Conservation (phyloP, 2,113 vertebrate genomes). For the Rhea americana region DNA sequence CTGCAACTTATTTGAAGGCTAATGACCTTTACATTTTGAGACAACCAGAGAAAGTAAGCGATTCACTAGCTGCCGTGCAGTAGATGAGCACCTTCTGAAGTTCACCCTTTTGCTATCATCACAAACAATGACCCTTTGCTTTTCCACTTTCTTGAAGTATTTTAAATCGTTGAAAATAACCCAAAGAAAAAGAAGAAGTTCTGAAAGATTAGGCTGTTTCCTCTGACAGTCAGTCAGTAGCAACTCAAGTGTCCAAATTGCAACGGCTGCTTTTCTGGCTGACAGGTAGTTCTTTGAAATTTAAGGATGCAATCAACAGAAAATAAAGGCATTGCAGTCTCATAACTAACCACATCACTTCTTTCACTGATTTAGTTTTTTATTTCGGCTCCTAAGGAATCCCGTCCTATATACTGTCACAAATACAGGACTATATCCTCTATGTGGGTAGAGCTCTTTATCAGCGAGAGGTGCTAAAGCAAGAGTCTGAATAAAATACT, state of each 20-base stretch:
- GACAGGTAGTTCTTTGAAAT: neutral
- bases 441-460: neutral
- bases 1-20: neutral
- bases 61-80: neutral
- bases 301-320: neutral
- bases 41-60: neutral
- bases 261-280: neutral
- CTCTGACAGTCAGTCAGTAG: neutral
- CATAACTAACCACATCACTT: neutral
- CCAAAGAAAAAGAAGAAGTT: neutral
- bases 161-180: neutral
- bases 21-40: neutral
- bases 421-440: neutral
- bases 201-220: neutral
- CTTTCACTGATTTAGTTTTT: neutral
- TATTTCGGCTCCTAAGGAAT: neutral
- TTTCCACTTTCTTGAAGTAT: neutral
- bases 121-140: neutral
- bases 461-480: neutral
- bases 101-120: neutral
- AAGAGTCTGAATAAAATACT: neutral
- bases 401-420: neutral
- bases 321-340: neutral
- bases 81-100: neutral
- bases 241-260: neutral